Conservation (phyloP, 1,140 invertebrate genomes). For the Eciton burchellii region DNA sequence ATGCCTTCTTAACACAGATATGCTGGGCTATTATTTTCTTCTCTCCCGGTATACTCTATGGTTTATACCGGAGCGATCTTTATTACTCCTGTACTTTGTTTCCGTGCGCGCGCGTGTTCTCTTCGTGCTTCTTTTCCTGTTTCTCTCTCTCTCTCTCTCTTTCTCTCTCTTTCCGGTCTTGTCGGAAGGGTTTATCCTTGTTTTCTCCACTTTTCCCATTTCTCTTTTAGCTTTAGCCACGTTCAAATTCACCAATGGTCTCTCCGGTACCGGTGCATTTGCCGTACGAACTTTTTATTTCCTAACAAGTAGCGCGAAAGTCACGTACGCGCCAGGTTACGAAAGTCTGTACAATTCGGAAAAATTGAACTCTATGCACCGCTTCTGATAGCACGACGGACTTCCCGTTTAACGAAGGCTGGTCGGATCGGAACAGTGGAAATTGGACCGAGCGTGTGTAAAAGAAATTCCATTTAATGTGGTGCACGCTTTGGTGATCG, state of each 20-base stretch:
- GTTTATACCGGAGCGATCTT: neutral
- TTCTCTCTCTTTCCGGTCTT: neutral
- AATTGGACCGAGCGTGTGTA: conserved; percentile 32
- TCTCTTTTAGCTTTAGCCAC: conserved; percentile 24
- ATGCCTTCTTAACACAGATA: neutral
- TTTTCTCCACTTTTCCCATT: conserved; percentile 27
- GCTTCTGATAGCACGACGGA: conserved; percentile 42
- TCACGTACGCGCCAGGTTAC: conserved; percentile 76
- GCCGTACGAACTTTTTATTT: conserved; percentile 72
- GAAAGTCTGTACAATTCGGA: conserved; percentile 75
- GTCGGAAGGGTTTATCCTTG: conserved; percentile 12
- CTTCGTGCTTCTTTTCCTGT: neutral
- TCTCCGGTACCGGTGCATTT: conserved; percentile 39
- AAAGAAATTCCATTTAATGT: conserved; percentile 5
- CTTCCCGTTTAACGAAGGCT: conserved; percentile 52
- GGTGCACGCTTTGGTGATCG: neutral
- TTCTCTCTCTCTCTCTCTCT: neutral
- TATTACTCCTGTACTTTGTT: conserved; percentile 8
- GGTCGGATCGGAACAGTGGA: conserved; percentile 34
- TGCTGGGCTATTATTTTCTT: conserved; percentile 7
- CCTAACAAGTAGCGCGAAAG: conserved; percentile 73
- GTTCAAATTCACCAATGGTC: conserved; percentile 59
- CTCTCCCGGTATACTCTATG: neutral
- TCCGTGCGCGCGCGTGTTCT: neutral
- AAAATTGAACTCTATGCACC: conserved; percentile 73